phyloP scores from a whole-genome alignment of 2,797 vertebrate species.

The Urocyon cinereoargenteus region DNA sequence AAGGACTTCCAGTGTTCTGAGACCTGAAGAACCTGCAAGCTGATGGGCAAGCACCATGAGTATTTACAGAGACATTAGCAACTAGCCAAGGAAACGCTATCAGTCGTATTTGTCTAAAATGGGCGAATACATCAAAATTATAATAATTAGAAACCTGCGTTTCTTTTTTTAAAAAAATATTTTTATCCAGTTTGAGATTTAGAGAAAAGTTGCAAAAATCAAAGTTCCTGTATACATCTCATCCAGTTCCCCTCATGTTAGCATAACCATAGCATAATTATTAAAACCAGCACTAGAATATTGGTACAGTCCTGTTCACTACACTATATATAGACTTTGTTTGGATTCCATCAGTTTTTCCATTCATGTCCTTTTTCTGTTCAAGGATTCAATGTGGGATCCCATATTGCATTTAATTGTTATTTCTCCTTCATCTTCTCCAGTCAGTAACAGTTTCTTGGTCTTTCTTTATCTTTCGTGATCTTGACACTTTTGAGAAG shows the following conservation, averaged over 20 bases:
- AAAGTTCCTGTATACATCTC: not conserved
- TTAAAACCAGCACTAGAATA: not conserved
- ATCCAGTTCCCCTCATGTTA: not conserved
- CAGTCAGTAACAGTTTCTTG: not conserved
- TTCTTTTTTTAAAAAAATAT: not conserved
- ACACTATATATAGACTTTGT: not conserved
- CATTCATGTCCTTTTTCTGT: not conserved
- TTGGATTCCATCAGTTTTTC: not conserved
- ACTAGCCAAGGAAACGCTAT: not conserved
- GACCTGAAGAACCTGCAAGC: not conserved
- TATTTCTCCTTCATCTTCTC: not conserved
- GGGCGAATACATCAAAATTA: not conserved
- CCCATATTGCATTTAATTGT: not conserved
- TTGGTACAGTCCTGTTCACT: not conserved
- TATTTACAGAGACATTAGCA: slow-evolving; percentile 30
- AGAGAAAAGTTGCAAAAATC: not conserved
- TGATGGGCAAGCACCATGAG: not conserved
- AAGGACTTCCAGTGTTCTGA: not conserved
- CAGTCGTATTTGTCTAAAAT: not conserved
- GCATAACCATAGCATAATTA: not conserved
- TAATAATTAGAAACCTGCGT: not conserved
- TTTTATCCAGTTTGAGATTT: not conserved
- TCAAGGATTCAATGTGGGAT: not conserved
- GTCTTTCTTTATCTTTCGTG: not conserved
- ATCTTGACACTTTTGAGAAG: not conserved